Evolutionary conservation across 2,797 vertebrate species (phyloP), one percentile per base, ranked within the genome.

Genomic region (Syngnathus rostellatus): DNA sequence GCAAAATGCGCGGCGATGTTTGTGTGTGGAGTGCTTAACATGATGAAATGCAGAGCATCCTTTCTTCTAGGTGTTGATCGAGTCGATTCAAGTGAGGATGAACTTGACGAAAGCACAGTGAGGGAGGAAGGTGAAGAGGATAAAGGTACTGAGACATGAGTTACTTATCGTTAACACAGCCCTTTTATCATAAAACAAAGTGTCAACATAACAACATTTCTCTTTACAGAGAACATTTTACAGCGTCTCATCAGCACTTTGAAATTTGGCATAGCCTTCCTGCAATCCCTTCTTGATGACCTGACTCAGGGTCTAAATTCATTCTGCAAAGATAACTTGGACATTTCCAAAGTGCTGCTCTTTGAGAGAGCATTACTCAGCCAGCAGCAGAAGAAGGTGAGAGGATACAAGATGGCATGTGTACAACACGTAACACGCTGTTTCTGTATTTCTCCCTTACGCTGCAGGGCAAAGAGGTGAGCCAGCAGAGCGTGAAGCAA

Each of bases 361-460:
- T 89, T 86, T 0, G 88, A 91, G 81, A 74, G 81, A 31, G 81
- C 83, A 0, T 70, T 90, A 66, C 81, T 93, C 68, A 68, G 63
- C 72, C 81, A 73, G 61, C 90, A 93, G 65, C 85, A 88, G 54
- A 89, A 90, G 39, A 88, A 90, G 91, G 92, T 92, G 62, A 58
- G 71, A 23, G 2, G 39, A 10, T 11, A n/a, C n/a, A 64, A 41
- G 45, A 23, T 43, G 39, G 6, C 17, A 46, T 9, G 12, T 37
- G 25, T 25, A 48, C 25, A 10, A 7, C 16, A 53, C 31, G 12
- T 17, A 46, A 17, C 14, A 50, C 23, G 0, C 62, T 4, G 3
- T 9, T n/a, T 21, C 19, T 21, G 10, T 68, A 8, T 37, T n/a
- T 2, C 55, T 73, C 6, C 6, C 3, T 67, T 1, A 0, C 48